Conservation (phyloP, 2,888 invertebrate species). For the Tolmerus cingulatus region DNA sequence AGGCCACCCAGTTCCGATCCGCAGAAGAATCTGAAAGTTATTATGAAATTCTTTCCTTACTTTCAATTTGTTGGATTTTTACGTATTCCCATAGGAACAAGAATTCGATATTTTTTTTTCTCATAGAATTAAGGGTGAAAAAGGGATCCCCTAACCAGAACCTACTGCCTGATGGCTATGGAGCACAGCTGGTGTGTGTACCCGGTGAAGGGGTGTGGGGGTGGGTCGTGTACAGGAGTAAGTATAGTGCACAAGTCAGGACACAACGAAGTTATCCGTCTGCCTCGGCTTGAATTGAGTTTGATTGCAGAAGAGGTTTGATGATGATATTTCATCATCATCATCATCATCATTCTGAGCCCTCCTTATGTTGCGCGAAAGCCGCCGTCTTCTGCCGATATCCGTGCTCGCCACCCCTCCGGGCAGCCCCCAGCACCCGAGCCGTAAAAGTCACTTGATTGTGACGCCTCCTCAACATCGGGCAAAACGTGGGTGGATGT, state of each 20-base stretch:
- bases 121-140: background rate
- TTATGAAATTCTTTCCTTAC: conserved; percentile 13
- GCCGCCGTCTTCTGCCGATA: background rate
- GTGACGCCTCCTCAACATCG: background rate
- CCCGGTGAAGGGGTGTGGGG: background rate
- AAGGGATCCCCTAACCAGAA: background rate
- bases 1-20: background rate
- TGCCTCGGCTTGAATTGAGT: conserved; percentile 22
- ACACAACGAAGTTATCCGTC: conserved; percentile 25
- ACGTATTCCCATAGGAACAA: conserved; percentile 4
- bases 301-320: conserved; percentile 31
- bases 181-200: background rate
- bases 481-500: background rate
- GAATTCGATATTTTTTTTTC: conserved; percentile 10
- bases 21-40: conserved; percentile 13
- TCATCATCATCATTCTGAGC: background rate
- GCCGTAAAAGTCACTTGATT: background rate
- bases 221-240: background rate
- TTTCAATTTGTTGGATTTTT: conserved; percentile 28
- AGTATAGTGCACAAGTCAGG: background rate
- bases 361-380: conserved; percentile 6
- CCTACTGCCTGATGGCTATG: background rate
- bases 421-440: background rate
- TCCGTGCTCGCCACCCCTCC: background rate
- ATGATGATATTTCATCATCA: conserved; percentile 22